A percentile compares a stretch with the other conserved stretches of the same genome.
Evolutionary conservation across 2,113 vertebrate species (phyloP).

Genomic region (Grallaria varia): DNA sequence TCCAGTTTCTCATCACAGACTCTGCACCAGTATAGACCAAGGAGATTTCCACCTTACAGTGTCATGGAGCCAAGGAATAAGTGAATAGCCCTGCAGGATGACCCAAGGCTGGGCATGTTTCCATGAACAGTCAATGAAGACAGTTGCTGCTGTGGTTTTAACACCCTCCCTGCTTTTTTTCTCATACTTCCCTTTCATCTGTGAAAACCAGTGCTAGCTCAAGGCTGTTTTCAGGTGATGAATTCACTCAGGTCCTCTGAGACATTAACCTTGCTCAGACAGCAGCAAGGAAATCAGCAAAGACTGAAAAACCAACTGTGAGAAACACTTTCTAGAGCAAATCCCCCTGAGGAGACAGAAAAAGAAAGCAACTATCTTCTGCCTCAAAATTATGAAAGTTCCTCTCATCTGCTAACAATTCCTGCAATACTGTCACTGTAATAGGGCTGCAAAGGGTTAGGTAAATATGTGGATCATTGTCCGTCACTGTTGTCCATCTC

Average conservation of each 20-base stretch:
- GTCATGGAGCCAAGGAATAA: background rate
- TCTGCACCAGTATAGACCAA: background rate
- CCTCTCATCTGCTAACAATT: background rate
- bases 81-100: background rate
- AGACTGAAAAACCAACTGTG: background rate
- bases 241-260: background rate
- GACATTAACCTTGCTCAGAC: background rate
- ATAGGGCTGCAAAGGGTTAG: background rate
- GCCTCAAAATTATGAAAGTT: background rate
- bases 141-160: background rate
- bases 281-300: background rate
- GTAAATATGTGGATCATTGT: background rate
- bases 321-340: background rate
- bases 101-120: background rate
- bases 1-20: background rate
- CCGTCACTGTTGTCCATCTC: background rate
- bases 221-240: background rate
- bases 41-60: background rate
- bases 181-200: background rate
- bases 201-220: background rate
- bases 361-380: background rate
- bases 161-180: background rate
- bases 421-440: background rate
- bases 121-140: background rate
- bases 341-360: background rate